Percentiles rank a stretch among this genome's conserved stretches.
These are phyloP conservation scores for Mormyrus lacerda DNA, from an alignment of 2,113 vertebrate species.

Conservation along the genomic window DNA sequence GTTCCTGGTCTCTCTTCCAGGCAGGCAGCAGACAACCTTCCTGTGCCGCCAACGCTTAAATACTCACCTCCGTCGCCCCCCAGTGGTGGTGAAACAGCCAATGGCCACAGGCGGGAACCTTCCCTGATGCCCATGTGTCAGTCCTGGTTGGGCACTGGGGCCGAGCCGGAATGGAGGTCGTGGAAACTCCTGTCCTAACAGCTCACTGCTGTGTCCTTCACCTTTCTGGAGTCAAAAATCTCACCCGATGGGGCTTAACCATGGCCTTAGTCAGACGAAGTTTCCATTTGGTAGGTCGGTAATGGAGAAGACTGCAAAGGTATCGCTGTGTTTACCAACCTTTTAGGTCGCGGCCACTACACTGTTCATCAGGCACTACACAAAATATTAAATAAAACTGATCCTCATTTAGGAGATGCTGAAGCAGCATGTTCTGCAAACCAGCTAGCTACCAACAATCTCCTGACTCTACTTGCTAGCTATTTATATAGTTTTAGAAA, in stretches of 20 bases:
- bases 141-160: neutral
- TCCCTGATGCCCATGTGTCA: neutral
- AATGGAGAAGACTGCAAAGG: constrained; percentile 64
- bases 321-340: constrained; percentile 32
- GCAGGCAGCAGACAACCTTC: neutral
- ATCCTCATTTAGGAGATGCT: neutral
- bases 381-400: neutral
- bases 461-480: neutral
- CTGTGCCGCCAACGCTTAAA: neutral
- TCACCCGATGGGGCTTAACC: constrained; percentile 30
- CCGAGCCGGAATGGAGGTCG: constrained; percentile 21
- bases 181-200: neutral
- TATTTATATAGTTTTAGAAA: neutral
- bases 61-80: neutral
- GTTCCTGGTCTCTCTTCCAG: constrained; percentile 43
- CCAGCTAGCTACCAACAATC: neutral
- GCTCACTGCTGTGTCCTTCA: constrained; percentile 30
- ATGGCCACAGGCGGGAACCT: neutral
- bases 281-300: constrained; percentile 51
- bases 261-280: neutral
- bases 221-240: constrained; percentile 25
- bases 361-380: neutral
- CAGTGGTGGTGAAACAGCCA: neutral
- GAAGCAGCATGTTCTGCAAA: neutral
- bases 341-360: neutral